Conservation (phyloP, 2,888 invertebrate species). For the Leucoptera coffeella region DNA sequence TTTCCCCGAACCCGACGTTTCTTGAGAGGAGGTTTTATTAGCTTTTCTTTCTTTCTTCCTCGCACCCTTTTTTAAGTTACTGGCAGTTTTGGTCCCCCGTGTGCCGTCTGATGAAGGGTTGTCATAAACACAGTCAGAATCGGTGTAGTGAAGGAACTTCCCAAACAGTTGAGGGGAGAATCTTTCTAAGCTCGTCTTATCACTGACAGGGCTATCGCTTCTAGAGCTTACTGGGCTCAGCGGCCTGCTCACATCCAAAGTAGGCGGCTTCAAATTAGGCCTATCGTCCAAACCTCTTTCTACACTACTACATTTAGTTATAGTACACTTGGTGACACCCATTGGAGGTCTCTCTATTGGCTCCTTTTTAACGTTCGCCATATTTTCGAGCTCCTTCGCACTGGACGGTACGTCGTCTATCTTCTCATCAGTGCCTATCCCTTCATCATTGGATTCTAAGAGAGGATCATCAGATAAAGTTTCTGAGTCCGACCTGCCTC, state of each 20-base stretch:
- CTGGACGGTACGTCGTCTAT: slow-evolving; percentile 66
- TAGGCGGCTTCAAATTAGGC: slow-evolving; percentile 31
- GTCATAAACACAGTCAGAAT: slow-evolving; percentile 75
- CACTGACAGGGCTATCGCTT: slow-evolving; percentile 73
- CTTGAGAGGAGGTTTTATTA: slow-evolving; percentile 40
- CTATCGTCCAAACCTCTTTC: slow-evolving; percentile 47
- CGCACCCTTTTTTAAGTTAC: slow-evolving; percentile 54
- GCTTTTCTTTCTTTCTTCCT: slow-evolving; percentile 59
- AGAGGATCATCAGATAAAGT: slow-evolving; percentile 67
- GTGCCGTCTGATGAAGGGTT: slow-evolving; percentile 70
- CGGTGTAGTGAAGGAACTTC: slow-evolving; percentile 64
- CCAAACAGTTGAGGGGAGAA: slow-evolving; percentile 71
- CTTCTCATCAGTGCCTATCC: slow-evolving; percentile 71
- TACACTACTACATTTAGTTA: slow-evolving; percentile 51
- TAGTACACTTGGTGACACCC: slow-evolving; percentile 43
- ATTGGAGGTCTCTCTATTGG: slow-evolving; percentile 42
- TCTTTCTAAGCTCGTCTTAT: slow-evolving; percentile 60
- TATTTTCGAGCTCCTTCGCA: slow-evolving; percentile 63
- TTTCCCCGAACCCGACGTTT: slow-evolving; percentile 40
- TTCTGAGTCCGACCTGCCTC: slow-evolving; percentile 67
- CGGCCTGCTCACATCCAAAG: slow-evolving; percentile 49
- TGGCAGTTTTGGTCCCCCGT: slow-evolving; percentile 38
- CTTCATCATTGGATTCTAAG: slow-evolving; percentile 70
- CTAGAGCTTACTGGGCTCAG: slow-evolving; percentile 71
- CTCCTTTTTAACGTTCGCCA: slow-evolving; percentile 35